These are phyloP conservation scores for Avahi laniger DNA, from an alignment of 2,797 vertebrate species.

Conservation along the genomic window DNA sequence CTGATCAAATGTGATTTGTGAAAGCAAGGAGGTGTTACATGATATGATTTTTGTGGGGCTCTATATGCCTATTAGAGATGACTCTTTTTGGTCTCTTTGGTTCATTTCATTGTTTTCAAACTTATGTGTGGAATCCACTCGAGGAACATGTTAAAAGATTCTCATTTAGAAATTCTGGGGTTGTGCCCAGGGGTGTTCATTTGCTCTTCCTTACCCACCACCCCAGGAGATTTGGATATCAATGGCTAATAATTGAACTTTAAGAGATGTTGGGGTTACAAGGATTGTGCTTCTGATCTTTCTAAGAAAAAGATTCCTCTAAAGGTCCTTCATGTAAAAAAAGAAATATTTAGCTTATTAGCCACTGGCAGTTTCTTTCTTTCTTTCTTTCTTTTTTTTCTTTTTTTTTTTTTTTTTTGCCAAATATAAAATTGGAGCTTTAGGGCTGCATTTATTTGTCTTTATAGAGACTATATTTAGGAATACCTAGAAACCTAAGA, in stretches of 20 bases:
- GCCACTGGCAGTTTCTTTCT: background rate
- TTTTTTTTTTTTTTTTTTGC: background rate
- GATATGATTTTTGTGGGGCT: background rate
- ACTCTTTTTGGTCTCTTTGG: background rate
- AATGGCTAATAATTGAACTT: background rate
- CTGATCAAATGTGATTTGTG: background rate
- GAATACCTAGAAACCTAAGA: constrained; percentile 23
- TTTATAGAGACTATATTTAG: constrained; percentile 22
- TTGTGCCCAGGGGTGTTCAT: background rate
- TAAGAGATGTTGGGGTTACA: background rate
- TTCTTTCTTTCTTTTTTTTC: background rate
- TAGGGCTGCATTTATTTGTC: background rate
- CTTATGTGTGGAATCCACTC: background rate
- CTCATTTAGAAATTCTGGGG: background rate
- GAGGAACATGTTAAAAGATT: background rate
- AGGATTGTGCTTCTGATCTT: background rate
- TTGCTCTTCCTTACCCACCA: background rate
- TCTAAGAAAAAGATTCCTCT: background rate
- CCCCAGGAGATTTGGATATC: background rate
- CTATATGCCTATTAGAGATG: background rate
- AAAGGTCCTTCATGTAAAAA: background rate
- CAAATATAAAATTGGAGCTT: constrained; percentile 6
- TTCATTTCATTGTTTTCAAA: background rate
- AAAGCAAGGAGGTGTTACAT: background rate
- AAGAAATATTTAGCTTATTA: constrained; percentile 30